Conservation (phyloP, 2,888 invertebrate genomes). For the Hesperia comma region DNA sequence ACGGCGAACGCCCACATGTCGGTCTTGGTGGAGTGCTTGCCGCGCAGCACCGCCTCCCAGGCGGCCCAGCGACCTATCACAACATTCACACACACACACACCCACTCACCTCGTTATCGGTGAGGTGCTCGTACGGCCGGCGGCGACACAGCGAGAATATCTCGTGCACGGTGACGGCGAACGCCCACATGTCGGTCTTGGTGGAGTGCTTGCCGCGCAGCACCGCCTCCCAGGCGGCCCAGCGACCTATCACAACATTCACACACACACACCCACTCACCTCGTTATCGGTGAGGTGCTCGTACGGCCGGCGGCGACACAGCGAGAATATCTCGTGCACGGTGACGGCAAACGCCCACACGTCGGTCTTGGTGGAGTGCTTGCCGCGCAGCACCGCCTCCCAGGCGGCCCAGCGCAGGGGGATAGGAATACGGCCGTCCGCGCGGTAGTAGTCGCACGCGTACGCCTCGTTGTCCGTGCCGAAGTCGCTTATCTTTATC, state of each 20-base stretch:
- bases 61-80: constrained; percentile 90
- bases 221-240: constrained; percentile 96
- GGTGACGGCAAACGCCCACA: constrained; percentile 95
- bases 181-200: constrained; percentile 96
- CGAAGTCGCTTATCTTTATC: constrained; percentile 93
- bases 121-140: constrained; percentile 89
- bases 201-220: constrained; percentile 93
- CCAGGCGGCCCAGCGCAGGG: constrained; percentile 96
- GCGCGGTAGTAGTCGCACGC: constrained; percentile 91
- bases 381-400: constrained; percentile 91
- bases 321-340: constrained; percentile 93
- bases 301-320: constrained; percentile 91
- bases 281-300: constrained; percentile 89
- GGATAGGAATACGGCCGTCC: constrained; percentile 90
- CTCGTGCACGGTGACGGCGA: constrained; percentile 95
- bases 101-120: constrained; percentile 87
- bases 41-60: constrained; percentile 92
- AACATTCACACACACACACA: no score
- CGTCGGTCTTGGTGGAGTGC: constrained; percentile 95
- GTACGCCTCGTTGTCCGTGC: constrained; percentile 92
- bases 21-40: constrained; percentile 93
- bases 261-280: constrained; percentile 62
- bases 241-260: constrained; percentile 72
- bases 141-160: constrained; percentile 90
- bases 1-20: constrained; percentile 97